Conservation (phyloP, 2,113 vertebrate species). For the Crypturellus undulatus region DNA sequence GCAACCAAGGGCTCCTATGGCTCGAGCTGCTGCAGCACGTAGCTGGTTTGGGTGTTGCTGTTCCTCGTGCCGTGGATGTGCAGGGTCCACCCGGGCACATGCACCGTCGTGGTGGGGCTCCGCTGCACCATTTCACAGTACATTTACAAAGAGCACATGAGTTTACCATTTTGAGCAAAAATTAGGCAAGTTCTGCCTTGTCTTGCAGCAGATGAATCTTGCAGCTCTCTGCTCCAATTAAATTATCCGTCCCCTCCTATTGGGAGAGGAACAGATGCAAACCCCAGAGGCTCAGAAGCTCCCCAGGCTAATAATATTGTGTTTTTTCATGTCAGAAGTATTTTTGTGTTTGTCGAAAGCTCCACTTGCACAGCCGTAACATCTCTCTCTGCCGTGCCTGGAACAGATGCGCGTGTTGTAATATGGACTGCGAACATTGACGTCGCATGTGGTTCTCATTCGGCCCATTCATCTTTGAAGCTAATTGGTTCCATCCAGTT, state of each 20-base stretch:
- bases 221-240: not conserved
- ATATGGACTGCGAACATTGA: slow-evolving; percentile 69
- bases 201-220: not conserved
- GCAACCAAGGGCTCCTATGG: not conserved
- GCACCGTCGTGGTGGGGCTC: not conserved
- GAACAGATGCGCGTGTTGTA: slow-evolving; percentile 70
- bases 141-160: not conserved
- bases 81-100: no score
- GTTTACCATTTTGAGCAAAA: not conserved
- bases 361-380: slow-evolving; percentile 52
- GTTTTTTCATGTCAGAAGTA: slow-evolving; percentile 34
- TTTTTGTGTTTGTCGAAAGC: slow-evolving; percentile 39
- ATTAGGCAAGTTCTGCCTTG: not conserved
- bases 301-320: slow-evolving; percentile 11
- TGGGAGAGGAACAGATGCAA: slow-evolving; percentile 27
- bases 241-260: not conserved
- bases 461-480: slow-evolving; percentile 76
- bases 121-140: not conserved
- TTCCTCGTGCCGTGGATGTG: not conserved
- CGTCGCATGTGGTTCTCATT: slow-evolving; percentile 76
- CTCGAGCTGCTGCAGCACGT: not conserved
- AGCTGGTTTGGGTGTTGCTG: not conserved
- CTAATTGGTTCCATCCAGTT: slow-evolving; percentile 78
- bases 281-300: slow-evolving; percentile 57
- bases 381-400: slow-evolving; percentile 70